A percentile compares a stretch with the other conserved stretches of the same genome.
phyloP scores from a whole-genome alignment of 2,113 vertebrate species.

The Corynorhinus townsendii region DNA sequence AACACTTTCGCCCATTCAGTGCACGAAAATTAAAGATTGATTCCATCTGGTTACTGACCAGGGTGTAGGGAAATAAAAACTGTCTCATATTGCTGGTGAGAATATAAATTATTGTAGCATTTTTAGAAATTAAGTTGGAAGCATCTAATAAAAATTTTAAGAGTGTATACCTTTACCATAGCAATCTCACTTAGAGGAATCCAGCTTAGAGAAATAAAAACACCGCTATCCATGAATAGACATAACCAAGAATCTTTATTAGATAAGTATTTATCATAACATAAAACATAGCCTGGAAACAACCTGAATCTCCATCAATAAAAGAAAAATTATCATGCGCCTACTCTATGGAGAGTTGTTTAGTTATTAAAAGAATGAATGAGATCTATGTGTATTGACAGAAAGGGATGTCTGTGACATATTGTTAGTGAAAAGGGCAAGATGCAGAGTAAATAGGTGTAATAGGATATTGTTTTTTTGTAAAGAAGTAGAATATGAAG shows the following conservation, averaged over 20 bases:
- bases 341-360: slow-evolving; percentile 12
- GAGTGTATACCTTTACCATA: slow-evolving; percentile 3
- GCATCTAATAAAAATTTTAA: slow-evolving; percentile 44
- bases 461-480: neutral
- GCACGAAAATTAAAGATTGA: slow-evolving; percentile 45
- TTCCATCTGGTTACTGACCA: neutral
- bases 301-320: neutral
- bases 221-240: neutral
- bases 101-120: neutral
- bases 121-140: slow-evolving; percentile 51
- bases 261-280: slow-evolving; percentile 42
- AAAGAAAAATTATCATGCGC: slow-evolving; percentile 17
- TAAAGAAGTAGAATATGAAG: neutral
- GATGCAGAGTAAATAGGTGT: neutral
- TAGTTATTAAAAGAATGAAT: slow-evolving; percentile 35
- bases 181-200: neutral
- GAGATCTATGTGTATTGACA: slow-evolving; percentile 28
- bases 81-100: neutral
- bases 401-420: neutral
- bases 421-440: neutral
- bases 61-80: slow-evolving; percentile 3
- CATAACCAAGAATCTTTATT: slow-evolving; percentile 22
- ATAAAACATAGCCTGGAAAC: slow-evolving; percentile 10
- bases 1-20: neutral
- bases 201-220: neutral